Evolutionary conservation across 2,113 vertebrate genomes (phyloP).

Genomic region (Vombatus ursinus): DNA sequence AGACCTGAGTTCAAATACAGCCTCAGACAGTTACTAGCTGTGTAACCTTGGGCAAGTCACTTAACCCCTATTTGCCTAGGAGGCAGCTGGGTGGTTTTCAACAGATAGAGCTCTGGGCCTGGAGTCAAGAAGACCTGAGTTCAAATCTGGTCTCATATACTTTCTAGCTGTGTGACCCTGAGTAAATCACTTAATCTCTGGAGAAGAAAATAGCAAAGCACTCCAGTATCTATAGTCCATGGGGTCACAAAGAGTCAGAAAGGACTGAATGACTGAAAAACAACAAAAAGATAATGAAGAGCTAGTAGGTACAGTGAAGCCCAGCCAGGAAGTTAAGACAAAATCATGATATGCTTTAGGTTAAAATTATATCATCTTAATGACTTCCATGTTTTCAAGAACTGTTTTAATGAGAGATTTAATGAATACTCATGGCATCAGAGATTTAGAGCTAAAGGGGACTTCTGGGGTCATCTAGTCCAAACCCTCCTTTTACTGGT

Average conservation of each 20-base stretch:
- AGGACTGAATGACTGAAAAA: background rate
- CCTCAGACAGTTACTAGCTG: background rate
- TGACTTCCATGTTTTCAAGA: background rate
- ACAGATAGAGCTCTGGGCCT: too few species aligned
- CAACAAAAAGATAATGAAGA: background rate
- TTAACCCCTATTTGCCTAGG: background rate
- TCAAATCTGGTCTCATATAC: too few species aligned
- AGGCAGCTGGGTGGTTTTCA: too few species aligned
- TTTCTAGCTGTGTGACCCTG: too few species aligned
- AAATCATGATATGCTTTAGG: background rate
- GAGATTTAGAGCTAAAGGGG: too few species aligned
- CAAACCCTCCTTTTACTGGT: background rate
- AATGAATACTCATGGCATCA: background rate
- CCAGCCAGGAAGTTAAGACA: background rate
- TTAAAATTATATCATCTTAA: background rate
- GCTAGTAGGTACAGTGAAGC: background rate
- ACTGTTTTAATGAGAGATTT: background rate
- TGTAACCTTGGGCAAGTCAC: background rate
- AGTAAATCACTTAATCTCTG: too few species aligned
- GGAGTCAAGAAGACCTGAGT: too few species aligned
- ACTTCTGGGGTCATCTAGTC: background rate
- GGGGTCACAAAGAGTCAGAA: background rate
- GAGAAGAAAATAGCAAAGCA: too few species aligned
- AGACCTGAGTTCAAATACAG: background rate
- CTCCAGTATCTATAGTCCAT: background rate